phyloP scores from a whole-genome alignment of 2,888 invertebrate genomes.

The Tachina fera region DNA sequence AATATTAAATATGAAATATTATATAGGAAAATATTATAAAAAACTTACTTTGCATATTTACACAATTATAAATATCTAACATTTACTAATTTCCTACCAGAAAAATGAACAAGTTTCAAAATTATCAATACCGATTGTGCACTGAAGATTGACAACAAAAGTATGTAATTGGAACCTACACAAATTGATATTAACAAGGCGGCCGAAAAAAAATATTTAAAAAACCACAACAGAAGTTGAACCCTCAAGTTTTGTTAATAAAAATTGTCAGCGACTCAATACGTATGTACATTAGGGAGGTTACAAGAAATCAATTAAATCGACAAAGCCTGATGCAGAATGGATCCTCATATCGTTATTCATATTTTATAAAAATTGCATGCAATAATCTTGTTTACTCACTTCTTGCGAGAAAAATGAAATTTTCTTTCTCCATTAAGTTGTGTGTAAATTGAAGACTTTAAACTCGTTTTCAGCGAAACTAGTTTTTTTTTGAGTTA shows the following conservation, averaged over 20 bases:
- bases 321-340: too few relatives aligned
- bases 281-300: too few relatives aligned
- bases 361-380: too few relatives aligned
- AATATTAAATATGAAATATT: not conserved
- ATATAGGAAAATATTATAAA: not conserved
- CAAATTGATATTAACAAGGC: not conserved
- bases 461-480: too few relatives aligned
- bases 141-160: conserved; percentile 25
- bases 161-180: conserved; percentile 6
- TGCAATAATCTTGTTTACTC: too few relatives aligned
- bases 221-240: not conserved
- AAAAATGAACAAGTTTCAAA: conserved; percentile 37
- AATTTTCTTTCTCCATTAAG: too few relatives aligned
- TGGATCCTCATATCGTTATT: too few relatives aligned
- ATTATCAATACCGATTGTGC: conserved; percentile 8
- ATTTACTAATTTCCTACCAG: not conserved
- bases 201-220: not conserved
- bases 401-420: too few relatives aligned
- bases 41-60: conserved; percentile 30
- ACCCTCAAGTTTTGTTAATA: conserved; percentile 1
- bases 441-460: too few relatives aligned
- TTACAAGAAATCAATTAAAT: too few relatives aligned
- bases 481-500: too few relatives aligned
- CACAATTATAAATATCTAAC: not conserved
- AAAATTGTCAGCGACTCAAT: not conserved